Conservation (phyloP, 2,797 vertebrate species). For the Synanceia verrucosa region DNA sequence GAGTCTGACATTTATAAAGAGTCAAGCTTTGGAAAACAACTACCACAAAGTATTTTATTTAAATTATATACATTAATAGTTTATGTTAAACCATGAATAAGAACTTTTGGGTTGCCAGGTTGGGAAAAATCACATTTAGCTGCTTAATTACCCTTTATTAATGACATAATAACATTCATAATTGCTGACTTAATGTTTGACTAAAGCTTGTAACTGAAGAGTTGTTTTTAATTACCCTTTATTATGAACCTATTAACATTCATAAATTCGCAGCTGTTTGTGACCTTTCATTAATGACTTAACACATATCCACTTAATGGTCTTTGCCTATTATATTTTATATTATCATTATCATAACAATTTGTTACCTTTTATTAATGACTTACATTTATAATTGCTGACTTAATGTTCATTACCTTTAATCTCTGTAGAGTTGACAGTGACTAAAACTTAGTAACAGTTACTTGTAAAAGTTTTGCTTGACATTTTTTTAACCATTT, state of each 20-base stretch:
- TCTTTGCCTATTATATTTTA: too few species aligned
- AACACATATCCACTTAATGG: too few species aligned
- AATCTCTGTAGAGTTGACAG: too few species aligned
- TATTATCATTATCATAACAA: background rate
- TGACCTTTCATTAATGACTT: background rate
- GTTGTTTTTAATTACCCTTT: background rate
- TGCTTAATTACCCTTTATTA: background rate
- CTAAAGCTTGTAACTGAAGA: background rate
- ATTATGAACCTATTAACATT: background rate
- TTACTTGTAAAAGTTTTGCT: too few species aligned
- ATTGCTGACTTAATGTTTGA: background rate
- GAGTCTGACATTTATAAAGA: background rate
- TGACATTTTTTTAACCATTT: too few species aligned
- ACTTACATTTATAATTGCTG: background rate
- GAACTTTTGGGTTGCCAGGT: too few species aligned
- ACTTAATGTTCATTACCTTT: too few species aligned
- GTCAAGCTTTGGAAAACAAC: background rate
- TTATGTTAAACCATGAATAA: too few species aligned
- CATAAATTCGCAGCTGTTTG: background rate
- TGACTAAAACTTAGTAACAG: accelerated
- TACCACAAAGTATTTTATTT: background rate
- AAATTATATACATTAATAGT: too few species aligned
- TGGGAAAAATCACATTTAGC: background rate
- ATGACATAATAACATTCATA: background rate
- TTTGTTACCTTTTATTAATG: background rate